Conservation (phyloP, 2,888 invertebrate species). For the Gonocerus acuteangulatus region DNA sequence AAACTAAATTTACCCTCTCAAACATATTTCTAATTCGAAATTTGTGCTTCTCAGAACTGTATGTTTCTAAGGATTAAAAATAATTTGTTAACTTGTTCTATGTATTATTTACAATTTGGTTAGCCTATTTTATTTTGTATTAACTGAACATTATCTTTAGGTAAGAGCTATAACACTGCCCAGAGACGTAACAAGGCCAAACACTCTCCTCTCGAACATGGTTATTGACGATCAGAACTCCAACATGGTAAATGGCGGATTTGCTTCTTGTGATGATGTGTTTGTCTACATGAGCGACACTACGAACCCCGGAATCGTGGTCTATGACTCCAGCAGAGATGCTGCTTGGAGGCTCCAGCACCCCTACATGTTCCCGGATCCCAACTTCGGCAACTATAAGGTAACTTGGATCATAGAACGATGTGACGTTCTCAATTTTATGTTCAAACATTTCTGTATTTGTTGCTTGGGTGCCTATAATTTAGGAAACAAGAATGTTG, state of each 20-base stretch:
- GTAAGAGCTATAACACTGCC: constrained; percentile 64
- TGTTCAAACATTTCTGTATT: too few species aligned
- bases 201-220: constrained; percentile 68
- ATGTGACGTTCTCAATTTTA: too few species aligned
- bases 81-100: too few species aligned
- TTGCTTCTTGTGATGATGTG: constrained; percentile 62
- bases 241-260: constrained; percentile 47
- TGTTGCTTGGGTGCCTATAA: too few species aligned
- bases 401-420: too few species aligned
- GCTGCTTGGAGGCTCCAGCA: constrained; percentile 73
- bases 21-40: too few species aligned
- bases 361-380: constrained; percentile 78
- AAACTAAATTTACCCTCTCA: too few species aligned
- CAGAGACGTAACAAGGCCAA: constrained; percentile 57
- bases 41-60: too few species aligned
- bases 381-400: constrained; percentile 65
- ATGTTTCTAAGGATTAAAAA: too few species aligned
- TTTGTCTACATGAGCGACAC: constrained; percentile 76
- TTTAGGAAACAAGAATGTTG: too few species aligned
- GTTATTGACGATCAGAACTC: constrained; percentile 58
- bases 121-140: too few species aligned
- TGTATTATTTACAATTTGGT: too few species aligned
- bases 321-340: constrained; percentile 64
- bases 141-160: constrained; percentile 30
- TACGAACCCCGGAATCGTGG: constrained; percentile 58